Percentiles rank a stretch among this genome's conserved stretches.
phyloP scores from a whole-genome alignment of 2,797 vertebrate genomes.

The Onychomys leucogaster region DNA sequence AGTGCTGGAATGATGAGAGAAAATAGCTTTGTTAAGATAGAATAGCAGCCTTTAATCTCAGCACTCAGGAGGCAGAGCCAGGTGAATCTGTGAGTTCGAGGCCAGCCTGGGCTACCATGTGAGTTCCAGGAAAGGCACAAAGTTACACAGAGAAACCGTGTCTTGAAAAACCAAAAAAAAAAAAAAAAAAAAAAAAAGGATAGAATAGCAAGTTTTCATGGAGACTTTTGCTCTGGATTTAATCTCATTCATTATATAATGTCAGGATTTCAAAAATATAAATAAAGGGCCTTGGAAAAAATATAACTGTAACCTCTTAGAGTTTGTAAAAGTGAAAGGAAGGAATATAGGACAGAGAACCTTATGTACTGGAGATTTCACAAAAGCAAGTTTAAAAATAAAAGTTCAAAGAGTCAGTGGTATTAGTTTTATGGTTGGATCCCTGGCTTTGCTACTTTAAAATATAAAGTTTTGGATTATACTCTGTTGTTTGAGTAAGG shows the following conservation, averaged over 20 bases:
- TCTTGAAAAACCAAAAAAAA: too few relatives aligned
- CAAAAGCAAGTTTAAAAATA: constrained; percentile 78
- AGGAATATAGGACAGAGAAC: constrained; percentile 56
- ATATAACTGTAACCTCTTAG: not conserved
- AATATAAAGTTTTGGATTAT: constrained; percentile 11
- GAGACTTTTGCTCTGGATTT: constrained; percentile 36
- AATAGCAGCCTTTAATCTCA: too few relatives aligned
- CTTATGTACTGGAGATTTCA: constrained; percentile 44
- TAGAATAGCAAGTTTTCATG: not conserved
- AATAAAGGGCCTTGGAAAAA: constrained; percentile 18
- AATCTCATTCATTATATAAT: constrained; percentile 54
- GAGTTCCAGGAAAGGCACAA: too few relatives aligned
- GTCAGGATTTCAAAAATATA: constrained; percentile 1
- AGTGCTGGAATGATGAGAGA: constrained; percentile 4
- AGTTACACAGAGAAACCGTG: too few relatives aligned
- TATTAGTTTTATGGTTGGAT: constrained; percentile 25
- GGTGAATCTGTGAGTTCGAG: too few relatives aligned
- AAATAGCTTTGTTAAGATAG: not conserved
- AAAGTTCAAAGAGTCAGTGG: constrained; percentile 65
- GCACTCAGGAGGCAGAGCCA: too few relatives aligned
- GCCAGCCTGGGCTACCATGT: too few relatives aligned
- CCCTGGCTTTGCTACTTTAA: constrained; percentile 30
- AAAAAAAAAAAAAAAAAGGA: too few relatives aligned
- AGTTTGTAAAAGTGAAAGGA: constrained; percentile 53
- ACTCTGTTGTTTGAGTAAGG: constrained; percentile 33